Conservation (phyloP, 2,113 vertebrate species). For the western clawed frog (Xenopus tropicalis) region UCB_Xtro_10.0 CM004443.2:137922001-137922500, state of each 20-base stretch:
- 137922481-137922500: too few species aligned
- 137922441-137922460: too few species aligned
- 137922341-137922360: too few species aligned
- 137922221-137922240: conserved; percentile 24
- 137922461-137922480: too few species aligned
- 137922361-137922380: too few species aligned
- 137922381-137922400: too few species aligned
- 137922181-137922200: background rate
- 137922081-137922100: conserved; percentile 1
- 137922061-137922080: background rate
- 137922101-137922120: background rate
- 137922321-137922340: too few species aligned
- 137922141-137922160: conserved; percentile 3
- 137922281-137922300: background rate
- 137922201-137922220: too few species aligned
- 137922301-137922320: too few species aligned
- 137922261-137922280: background rate
- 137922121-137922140: background rate
- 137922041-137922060: background rate
- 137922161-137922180: conserved; percentile 16
- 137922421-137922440: too few species aligned
- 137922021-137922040: background rate
- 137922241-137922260: conserved; percentile 39
- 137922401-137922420: too few species aligned
- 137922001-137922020: too few species aligned